These are phyloP conservation scores for Ictalurus punctatus DNA, from an alignment of 2,113 vertebrate species.

Conservation along the genomic window DNA sequence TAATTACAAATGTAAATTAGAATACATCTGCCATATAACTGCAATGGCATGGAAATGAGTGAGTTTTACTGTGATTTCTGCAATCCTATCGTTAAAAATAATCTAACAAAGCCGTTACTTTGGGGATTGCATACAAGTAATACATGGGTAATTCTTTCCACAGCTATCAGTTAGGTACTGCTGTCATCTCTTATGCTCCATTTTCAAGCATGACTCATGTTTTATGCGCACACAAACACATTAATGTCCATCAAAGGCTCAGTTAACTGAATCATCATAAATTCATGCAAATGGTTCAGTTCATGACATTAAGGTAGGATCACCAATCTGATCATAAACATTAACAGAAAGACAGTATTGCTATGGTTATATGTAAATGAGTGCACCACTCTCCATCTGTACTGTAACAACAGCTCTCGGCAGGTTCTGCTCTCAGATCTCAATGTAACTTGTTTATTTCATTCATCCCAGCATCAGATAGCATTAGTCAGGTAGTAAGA, in stretches of 20 bases:
- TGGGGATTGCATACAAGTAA: neutral
- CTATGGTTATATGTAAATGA: neutral
- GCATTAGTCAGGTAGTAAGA: neutral
- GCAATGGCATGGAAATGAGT: slow-evolving; percentile 14
- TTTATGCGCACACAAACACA: neutral
- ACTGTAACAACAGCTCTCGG: too few species aligned
- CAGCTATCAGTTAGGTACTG: neutral
- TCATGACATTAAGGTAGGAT: neutral
- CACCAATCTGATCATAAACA: neutral
- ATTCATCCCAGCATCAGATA: neutral
- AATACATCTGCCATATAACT: neutral
- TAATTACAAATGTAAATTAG: slow-evolving; percentile 10
- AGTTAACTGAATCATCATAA: neutral
- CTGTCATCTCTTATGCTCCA: neutral
- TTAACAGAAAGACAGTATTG: neutral
- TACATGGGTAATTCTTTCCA: neutral
- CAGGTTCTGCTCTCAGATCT: too few species aligned
- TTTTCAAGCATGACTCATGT: slow-evolving; percentile 13
- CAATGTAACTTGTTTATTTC: neutral
- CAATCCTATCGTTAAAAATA: neutral
- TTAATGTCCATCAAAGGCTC: neutral
- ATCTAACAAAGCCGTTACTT: neutral
- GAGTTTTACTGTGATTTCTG: neutral
- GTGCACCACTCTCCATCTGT: neutral
- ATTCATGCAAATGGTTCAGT: neutral